Conservation (phyloP, 2,113 vertebrate genomes). For the Gymnogyps californianus region DNA sequence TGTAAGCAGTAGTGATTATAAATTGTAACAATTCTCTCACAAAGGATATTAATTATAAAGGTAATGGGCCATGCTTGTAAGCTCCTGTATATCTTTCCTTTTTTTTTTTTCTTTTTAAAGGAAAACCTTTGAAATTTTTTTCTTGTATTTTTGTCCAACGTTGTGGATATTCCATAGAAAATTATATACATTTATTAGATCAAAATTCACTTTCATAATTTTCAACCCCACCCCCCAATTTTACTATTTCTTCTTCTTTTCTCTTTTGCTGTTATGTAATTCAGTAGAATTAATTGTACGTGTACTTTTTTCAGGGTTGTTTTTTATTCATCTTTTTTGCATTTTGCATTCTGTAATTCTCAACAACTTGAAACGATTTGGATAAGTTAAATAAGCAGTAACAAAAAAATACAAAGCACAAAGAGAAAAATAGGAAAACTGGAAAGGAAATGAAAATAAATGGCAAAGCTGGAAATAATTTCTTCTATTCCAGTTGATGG, state of each 20-base stretch:
- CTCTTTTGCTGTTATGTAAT: background rate
- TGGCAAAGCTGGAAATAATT: slow-evolving; percentile 1
- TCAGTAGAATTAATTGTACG: background rate
- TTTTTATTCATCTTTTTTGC: background rate
- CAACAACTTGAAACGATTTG: background rate
- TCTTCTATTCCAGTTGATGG: background rate
- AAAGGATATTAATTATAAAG: background rate
- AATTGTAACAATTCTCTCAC: background rate
- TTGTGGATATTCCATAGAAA: background rate
- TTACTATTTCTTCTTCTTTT: background rate
- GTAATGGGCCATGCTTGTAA: background rate
- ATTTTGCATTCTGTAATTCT: background rate
- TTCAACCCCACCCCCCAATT: background rate
- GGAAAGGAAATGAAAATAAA: background rate
- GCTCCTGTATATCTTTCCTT: background rate
- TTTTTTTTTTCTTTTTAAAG: background rate
- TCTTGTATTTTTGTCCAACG: background rate
- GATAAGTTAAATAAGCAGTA: background rate
- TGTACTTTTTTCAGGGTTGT: background rate
- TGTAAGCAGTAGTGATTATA: background rate
- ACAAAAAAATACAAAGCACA: background rate
- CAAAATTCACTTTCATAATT: background rate
- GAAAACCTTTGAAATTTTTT: background rate
- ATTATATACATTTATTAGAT: background rate
- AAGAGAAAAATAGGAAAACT: background rate